Evolutionary conservation across 2,888 invertebrate species (phyloP).

Genomic region (Trimorus sp.): DNA sequence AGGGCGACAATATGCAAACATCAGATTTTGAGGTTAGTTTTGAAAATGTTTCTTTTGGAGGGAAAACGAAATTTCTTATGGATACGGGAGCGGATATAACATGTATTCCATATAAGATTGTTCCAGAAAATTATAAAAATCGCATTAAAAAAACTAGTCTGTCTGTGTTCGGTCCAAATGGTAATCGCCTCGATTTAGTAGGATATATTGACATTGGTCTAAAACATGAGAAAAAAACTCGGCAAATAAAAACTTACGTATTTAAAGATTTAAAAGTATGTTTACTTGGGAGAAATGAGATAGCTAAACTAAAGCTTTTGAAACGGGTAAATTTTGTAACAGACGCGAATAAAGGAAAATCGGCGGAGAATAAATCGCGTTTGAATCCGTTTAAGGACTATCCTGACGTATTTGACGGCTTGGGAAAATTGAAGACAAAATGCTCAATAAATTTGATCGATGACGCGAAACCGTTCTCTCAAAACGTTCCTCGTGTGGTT

Average conservation of each 20-base stretch:
- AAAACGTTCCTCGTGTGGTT: conserved; percentile 72
- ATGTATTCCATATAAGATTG: conserved; percentile 34
- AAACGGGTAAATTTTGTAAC: too few species aligned
- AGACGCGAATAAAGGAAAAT: too few species aligned
- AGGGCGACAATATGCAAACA: not conserved
- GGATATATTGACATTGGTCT: not conserved
- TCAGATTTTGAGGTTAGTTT: conserved; percentile 1
- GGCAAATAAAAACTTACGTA: not conserved
- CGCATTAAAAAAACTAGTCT: not conserved
- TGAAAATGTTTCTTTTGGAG: not conserved
- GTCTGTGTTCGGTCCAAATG: not conserved
- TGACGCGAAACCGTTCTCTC: conserved; percentile 70
- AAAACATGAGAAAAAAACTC: not conserved
- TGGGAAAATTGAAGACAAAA: conserved; percentile 67
- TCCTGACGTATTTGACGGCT: conserved; percentile 61
- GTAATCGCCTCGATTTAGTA: not conserved
- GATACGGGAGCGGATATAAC: conserved; percentile 61
- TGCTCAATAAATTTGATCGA: conserved; percentile 69
- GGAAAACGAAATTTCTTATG: conserved; percentile 42
- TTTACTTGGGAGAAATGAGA: not conserved
- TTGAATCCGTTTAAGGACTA: conserved; percentile 46
- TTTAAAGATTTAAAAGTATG: not conserved
- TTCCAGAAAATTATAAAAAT: not conserved
- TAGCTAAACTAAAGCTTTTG: not conserved
- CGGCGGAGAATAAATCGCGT: too few species aligned